Evolutionary conservation across 30 jellyfish, hydroid and myxozoan genomes (phyloP).

Genomic region (Turritopsis dohrnii): DNA sequence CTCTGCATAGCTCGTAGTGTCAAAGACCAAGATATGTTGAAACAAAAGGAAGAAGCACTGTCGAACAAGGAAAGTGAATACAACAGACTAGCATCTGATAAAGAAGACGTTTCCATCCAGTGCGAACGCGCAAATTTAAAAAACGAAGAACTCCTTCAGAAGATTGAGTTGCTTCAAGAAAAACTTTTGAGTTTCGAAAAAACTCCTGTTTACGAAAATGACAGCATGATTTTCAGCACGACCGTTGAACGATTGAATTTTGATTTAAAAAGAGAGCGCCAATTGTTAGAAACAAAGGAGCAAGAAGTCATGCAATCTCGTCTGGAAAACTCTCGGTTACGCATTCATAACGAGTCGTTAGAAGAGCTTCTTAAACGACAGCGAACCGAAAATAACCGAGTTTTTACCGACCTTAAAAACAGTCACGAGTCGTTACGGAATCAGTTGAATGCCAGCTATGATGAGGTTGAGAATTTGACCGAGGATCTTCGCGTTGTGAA

Average conservation of each 20-base stretch:
- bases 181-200: not conserved
- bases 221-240: not conserved
- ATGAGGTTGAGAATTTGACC: not conserved
- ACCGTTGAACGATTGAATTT: not conserved
- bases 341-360: not conserved
- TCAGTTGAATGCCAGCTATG: not conserved
- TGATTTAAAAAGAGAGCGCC: not conserved
- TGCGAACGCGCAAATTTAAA: not conserved
- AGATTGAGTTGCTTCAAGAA: not conserved
- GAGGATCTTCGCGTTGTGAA: not conserved
- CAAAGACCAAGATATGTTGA: not conserved
- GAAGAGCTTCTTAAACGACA: conserved; percentile 1
- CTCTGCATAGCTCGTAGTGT: not conserved
- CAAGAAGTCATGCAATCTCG: not conserved
- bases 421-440: not conserved
- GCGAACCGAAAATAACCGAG: conserved; percentile 1
- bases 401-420: not conserved
- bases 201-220: not conserved
- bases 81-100: not conserved
- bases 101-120: not conserved
- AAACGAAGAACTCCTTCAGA: not conserved
- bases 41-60: not conserved
- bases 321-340: not conserved
- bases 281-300: not conserved
- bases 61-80: not conserved